phyloP scores from a whole-genome alignment of 2,888 invertebrate genomes.

The Amphipyra berbera region DNA sequence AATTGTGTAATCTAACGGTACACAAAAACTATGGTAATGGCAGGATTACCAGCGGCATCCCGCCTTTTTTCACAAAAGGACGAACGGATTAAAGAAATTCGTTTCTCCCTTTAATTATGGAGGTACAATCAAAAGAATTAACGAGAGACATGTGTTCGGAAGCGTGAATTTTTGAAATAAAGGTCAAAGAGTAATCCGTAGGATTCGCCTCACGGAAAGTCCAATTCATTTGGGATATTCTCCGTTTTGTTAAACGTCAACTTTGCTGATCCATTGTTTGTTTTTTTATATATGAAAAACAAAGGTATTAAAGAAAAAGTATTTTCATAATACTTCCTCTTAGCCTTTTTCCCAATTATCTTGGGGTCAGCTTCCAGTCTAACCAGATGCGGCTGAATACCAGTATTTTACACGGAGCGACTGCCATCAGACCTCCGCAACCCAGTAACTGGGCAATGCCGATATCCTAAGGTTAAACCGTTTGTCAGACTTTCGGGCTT shows the following conservation, averaged over 20 bases:
- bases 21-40: slow-evolving; percentile 37
- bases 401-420: too few species aligned
- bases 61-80: slow-evolving; percentile 44
- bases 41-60: slow-evolving; percentile 32
- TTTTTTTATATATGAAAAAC: neutral
- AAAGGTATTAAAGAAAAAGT: too few species aligned
- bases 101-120: slow-evolving; percentile 41
- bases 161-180: slow-evolving; percentile 57
- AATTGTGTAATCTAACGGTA: slow-evolving; percentile 50
- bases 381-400: too few species aligned
- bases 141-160: slow-evolving; percentile 46
- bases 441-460: too few species aligned
- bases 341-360: too few species aligned
- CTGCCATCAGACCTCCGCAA: too few species aligned
- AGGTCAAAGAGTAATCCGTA: slow-evolving; percentile 56
- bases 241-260: slow-evolving; percentile 42
- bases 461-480: too few species aligned
- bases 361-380: too few species aligned
- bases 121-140: slow-evolving; percentile 55
- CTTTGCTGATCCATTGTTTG: slow-evolving; percentile 29
- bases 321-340: too few species aligned
- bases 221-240: slow-evolving; percentile 58
- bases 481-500: too few species aligned
- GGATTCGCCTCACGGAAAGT: slow-evolving; percentile 42
- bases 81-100: slow-evolving; percentile 56